Evolutionary conservation across 2,888 invertebrate genomes (phyloP), one percentile per base, ranked within the genome.

Genomic region (Drosophila macrothrix): DNA sequence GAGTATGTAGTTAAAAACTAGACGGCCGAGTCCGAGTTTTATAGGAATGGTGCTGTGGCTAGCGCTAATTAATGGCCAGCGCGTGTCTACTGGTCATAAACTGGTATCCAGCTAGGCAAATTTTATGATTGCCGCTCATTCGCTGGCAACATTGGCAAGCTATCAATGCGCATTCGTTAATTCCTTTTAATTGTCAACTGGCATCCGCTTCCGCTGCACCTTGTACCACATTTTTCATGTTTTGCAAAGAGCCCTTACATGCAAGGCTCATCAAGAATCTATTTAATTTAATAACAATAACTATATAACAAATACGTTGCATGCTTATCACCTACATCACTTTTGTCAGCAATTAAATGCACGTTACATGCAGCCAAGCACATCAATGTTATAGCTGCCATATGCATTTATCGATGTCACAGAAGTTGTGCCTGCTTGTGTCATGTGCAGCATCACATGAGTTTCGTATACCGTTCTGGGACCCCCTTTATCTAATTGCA

Each of bases 151-250:
- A 41, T 46, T 25, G 46, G 46, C 25, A 25, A 25, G 25, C 46
- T 76, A 79, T 78, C 80, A 68, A 66, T 80, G 76, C 53, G 37
- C 67, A 71, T 72, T 63, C 58, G 49, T 55, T 63, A 39, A 71
- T 59, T 67, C n/a, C 25, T 43, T 65, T 56, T 81, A 69, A 82
- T 79, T 81, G 81, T 76, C 73, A 76, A 29, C 56, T 14, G 60
- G 69, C 76, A 87, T 88, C 83, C 88, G 85, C 69, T 89, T 89
- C 88, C 90, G 90, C 52, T 87, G 76, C 73, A 79, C 82, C 87
- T 84, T 84, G 90, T 76, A 68, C 82, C 66, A 77, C 52, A 71
- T 65, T 35, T 35, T 52, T 35, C 55, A 28, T 62, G 53, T 37
- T 55, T 29, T 28, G 55, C 68, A 37, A 33, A 55, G 58, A 55